phyloP scores from a whole-genome alignment of 2,888 invertebrate genomes.

The Lucinisca nassula region DNA sequence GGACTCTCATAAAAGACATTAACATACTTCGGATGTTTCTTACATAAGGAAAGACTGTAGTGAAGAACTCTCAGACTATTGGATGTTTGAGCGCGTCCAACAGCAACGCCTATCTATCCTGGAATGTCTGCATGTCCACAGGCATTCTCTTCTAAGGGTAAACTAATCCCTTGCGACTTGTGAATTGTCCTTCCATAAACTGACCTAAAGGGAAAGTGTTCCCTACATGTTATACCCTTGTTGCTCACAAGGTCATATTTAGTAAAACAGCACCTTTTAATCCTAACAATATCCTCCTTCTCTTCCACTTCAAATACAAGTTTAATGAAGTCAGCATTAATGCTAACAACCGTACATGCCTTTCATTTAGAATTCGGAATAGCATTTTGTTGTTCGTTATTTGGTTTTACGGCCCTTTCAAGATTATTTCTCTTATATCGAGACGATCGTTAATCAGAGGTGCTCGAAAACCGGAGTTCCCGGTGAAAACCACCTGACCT shows the following conservation, averaged over 20 bases:
- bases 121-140: slow-evolving; percentile 25
- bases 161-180: slow-evolving; percentile 29
- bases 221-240: slow-evolving; percentile 4
- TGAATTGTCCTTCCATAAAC: slow-evolving; percentile 42
- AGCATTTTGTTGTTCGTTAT: no score
- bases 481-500: no score
- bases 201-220: slow-evolving; percentile 30
- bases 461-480: no score
- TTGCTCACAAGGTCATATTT: background rate
- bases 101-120: slow-evolving; percentile 42
- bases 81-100: slow-evolving; percentile 27
- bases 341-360: background rate
- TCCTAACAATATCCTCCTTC: background rate
- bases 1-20: background rate
- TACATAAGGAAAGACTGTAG: background rate
- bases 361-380: background rate
- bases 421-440: no score
- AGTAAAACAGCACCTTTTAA: background rate
- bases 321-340: background rate
- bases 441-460: no score
- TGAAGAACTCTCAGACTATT: slow-evolving; percentile 8
- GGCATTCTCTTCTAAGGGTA: no score
- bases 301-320: background rate
- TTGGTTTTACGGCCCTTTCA: no score
- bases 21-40: background rate